Evolutionary conservation across 2,113 vertebrate species (phyloP), one percentile per base, ranked within the genome.

Genomic region (Bufo gargarizans): DNA sequence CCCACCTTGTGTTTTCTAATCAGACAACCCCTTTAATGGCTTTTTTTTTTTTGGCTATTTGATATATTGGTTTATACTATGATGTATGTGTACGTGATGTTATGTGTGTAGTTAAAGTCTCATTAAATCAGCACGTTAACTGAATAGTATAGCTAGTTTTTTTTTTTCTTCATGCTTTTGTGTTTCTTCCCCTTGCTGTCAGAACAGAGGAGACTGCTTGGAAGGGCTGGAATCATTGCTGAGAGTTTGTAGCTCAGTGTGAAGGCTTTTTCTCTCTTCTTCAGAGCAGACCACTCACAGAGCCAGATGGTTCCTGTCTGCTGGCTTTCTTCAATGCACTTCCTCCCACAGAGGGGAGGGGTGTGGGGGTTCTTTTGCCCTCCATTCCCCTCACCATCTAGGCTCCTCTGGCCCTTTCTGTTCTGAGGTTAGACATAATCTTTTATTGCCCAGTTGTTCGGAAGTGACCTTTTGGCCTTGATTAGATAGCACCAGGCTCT

Each of bases 391-490:
- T 82, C 79, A 77, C 67, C 91, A 84, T 79, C 90, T 93, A 92
- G 92, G 92, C 88, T 93, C 93, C 93, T 94, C 95, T 92, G 93
- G 93, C 94, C 95, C 95, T 95, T 94, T 96, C 95, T 95, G 94
- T 96, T 96, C 95, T 96, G 95, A 78, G 95, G 93, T 96, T 97
- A 95, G 97, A 97, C 97, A 97, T 97, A 97, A 97, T 97, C 97
- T 97, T 98, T 98, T 98, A 98, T 98, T 97, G 97, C 96, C 97
- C 97, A 97, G 97, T 99, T 98, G 98, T 98, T 98, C 96, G 98
- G 97, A 99, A 99, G 96, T 99, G 97, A 97, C 98, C 97, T 97
- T 95, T 96, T 98, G 97, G 94, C 97, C 97, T 98, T 98, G 98
- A 97, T 98, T 97, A 97, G 97, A 97, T 97, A 97, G 97, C 96